Conservation (phyloP, 1,140 invertebrate species). For the Aphaenogaster ashmeadi region DNA sequence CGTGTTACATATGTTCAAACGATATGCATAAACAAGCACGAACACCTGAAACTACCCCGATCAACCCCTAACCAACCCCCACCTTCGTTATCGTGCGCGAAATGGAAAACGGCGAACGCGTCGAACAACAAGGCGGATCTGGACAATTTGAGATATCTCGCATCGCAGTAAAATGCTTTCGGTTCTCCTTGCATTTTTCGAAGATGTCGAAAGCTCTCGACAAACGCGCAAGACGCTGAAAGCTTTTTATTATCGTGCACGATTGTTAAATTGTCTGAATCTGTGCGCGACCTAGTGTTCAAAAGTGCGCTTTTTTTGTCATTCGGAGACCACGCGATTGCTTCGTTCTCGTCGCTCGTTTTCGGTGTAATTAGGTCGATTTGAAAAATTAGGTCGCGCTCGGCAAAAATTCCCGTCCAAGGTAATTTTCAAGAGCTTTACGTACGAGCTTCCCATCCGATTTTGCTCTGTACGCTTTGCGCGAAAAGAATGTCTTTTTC, state of each 20-base stretch:
- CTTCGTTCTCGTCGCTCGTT: neutral
- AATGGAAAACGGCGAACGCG: neutral
- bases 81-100: neutral
- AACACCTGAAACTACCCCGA: neutral
- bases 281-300: neutral
- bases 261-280: constrained; percentile 17
- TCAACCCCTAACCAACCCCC: neutral
- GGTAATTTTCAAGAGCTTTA: constrained; percentile 5
- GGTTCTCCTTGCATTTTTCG: neutral
- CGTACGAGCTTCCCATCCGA: neutral
- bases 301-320: neutral
- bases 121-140: neutral
- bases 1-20: neutral
- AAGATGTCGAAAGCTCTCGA: neutral
- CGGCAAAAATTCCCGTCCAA: constrained; percentile 15
- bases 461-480: neutral
- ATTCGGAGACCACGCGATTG: constrained; percentile 12
- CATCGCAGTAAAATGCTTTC: neutral
- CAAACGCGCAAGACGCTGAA: constrained; percentile 5
- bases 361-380: constrained; percentile 21
- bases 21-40: constrained; percentile 57
- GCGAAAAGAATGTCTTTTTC: neutral
- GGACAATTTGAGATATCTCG: neutral
- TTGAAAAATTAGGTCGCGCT: constrained; percentile 5
- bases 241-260: neutral